These are phyloP conservation scores for Plebejus melissa DNA, from an alignment of 2,888 invertebrate species.

Conservation along the genomic window DNA sequence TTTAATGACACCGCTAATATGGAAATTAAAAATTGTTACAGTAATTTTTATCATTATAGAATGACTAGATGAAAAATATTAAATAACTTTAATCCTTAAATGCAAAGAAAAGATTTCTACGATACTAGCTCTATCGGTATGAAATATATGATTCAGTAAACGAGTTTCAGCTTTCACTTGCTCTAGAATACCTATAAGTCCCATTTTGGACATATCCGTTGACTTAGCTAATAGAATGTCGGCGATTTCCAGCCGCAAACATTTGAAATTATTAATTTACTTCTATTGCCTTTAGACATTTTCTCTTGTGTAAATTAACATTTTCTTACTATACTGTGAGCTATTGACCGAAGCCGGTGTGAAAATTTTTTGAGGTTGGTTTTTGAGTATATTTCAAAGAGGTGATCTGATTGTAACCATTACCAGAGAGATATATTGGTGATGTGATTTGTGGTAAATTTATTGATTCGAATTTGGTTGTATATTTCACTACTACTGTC, in stretches of 20 bases:
- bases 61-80: neutral
- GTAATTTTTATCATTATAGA: neutral
- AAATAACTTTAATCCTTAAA: neutral
- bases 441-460: neutral
- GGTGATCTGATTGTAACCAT: neutral
- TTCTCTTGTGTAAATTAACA: neutral
- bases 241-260: neutral
- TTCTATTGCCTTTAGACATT: neutral
- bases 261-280: neutral
- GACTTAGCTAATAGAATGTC: conserved; percentile 6
- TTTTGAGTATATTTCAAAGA: neutral
- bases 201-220: conserved; percentile 5
- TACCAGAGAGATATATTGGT: neutral
- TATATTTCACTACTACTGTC: neutral
- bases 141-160: conserved; percentile 13
- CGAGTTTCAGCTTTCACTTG: conserved; percentile 13
- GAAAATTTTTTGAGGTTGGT: neutral
- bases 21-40: neutral
- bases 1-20: neutral
- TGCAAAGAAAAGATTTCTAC: neutral
- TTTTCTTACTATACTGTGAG: neutral
- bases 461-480: neutral
- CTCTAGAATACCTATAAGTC: conserved; percentile 7
- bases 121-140: neutral
- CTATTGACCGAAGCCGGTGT: neutral